Conservation (phyloP, 1,140 invertebrate species). For the Camponotus floridanus region DNA sequence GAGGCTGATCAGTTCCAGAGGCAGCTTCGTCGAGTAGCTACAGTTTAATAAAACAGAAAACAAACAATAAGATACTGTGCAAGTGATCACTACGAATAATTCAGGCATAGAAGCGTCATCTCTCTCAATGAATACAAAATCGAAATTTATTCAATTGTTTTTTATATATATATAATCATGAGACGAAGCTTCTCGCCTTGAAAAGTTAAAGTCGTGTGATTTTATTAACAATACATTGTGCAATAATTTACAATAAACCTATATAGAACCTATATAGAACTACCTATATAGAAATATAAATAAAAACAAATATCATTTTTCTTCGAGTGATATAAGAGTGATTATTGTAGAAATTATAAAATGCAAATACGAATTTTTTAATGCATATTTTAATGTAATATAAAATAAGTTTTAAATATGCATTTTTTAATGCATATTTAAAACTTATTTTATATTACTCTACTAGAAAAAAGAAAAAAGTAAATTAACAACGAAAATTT, state of each 20-base stretch:
- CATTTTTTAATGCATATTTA: background rate
- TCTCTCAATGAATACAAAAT: background rate
- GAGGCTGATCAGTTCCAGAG: conserved; percentile 80
- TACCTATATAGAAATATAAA: conserved; percentile 38
- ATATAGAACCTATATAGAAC: no score
- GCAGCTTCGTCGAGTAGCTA: conserved; percentile 85
- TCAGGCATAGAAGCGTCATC: conserved; percentile 32
- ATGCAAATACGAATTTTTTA: background rate
- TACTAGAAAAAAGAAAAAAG: background rate
- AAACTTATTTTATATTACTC: background rate
- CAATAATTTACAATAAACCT: conserved; percentile 67
- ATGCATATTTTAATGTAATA: background rate
- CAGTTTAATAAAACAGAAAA: conserved; percentile 85
- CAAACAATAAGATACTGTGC: conserved; percentile 86
- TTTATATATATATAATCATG: conserved; percentile 5
- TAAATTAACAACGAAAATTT: background rate
- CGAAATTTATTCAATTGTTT: background rate
- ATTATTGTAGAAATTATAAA: conserved; percentile 26
- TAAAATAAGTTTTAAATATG: no score
- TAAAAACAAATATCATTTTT: conserved; percentile 32
- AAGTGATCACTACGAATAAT: conserved; percentile 78
- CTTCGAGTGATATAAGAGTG: conserved; percentile 16
- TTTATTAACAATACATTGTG: conserved; percentile 64
- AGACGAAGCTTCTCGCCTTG: conserved; percentile 39
- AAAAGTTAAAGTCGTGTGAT: conserved; percentile 60